Base-by-base conservation (phyloP, 1,140 invertebrate species). In the Drosophila burlai region DNA sequence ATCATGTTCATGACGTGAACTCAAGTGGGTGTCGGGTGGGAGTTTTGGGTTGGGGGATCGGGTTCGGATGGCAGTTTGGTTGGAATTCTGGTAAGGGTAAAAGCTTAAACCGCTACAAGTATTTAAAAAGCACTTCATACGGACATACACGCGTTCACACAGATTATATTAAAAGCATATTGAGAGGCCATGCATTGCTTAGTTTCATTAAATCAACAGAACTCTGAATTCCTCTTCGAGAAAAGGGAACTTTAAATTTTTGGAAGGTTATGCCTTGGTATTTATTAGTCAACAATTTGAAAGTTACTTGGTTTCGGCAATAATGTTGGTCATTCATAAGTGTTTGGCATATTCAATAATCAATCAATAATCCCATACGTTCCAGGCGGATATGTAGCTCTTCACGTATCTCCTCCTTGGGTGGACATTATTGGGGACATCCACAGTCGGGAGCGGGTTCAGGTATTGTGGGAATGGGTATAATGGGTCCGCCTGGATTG, bases 1-100 rank as follows among this genome's bases (percentile, higher is more conserved):
- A 87, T 87, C 84, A 83, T 87, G 84, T 87, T 87, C 84, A 87
- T 87, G 84, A 87, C 84, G 84, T 87, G 84, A 72, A 66, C 73
- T 89, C 65, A 89, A 89, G 84, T 89, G 80, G 84, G 46, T 84
- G 58, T 63, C 45, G 64, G 49, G 52, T 58, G 61, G 52, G 74
- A 58, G 69, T 63, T 50, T 47, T 50, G 68, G 38, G 13, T 8
- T 40, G n/a, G 43, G 43, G 31, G 31, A 16, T 45, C 57, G 36
- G 36, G 40, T 43, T 40, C 16, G 64, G 45, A 26, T 49, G 60
- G 54, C 46, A 61, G 47, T 36, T 26, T 47, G 38, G 11, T 18
- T n/a, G 47, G 29, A 45, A 43, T 60, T 62, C 58, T 83, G 81
- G 59, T 66, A 57, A 67, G 75, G 75, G 63, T 87, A 80, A 87